A percentile compares a stretch with the other conserved stretches of the same genome.
These are phyloP conservation scores for Onthophagus sagittarius DNA, from an alignment of 2,888 invertebrate genomes.

Conservation along the genomic window DNA sequence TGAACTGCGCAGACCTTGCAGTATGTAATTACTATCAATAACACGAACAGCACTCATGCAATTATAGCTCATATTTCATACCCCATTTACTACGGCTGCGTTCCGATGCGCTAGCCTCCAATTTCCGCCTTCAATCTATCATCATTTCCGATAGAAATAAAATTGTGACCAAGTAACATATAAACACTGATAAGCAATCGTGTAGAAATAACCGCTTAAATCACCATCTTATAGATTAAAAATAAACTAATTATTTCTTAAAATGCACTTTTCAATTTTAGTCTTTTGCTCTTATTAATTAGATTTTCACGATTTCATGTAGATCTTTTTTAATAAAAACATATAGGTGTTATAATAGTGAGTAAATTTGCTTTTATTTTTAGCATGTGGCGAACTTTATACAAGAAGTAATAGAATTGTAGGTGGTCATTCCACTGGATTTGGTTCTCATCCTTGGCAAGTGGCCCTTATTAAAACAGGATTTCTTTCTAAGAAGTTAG, in stretches of 20 bases:
- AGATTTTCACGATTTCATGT: no score
- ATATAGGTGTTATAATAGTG: no score
- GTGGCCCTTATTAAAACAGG: constrained; percentile 89
- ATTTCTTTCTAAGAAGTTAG: constrained; percentile 83
- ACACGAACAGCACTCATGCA: background rate
- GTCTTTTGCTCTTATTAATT: no score
- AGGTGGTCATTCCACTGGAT: constrained; percentile 85
- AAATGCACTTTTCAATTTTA: background rate
- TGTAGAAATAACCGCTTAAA: background rate
- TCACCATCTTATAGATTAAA: no score
- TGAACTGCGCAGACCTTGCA: no score
- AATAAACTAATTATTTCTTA: no score
- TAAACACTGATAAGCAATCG: background rate
- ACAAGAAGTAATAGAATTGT: constrained; percentile 87
- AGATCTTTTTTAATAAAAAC: no score
- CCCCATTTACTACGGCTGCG: background rate
- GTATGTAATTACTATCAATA: no score
- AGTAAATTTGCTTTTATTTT: constrained; percentile 42
- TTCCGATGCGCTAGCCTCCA: background rate
- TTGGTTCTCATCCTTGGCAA: constrained; percentile 93
- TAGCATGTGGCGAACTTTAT: constrained; percentile 88
- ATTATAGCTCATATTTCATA: background rate
- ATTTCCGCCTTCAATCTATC: background rate
- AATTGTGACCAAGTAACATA: background rate
- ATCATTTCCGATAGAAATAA: background rate